Conservation (phyloP, 2,113 vertebrate species). For the Alaudala cheleensis region DNA sequence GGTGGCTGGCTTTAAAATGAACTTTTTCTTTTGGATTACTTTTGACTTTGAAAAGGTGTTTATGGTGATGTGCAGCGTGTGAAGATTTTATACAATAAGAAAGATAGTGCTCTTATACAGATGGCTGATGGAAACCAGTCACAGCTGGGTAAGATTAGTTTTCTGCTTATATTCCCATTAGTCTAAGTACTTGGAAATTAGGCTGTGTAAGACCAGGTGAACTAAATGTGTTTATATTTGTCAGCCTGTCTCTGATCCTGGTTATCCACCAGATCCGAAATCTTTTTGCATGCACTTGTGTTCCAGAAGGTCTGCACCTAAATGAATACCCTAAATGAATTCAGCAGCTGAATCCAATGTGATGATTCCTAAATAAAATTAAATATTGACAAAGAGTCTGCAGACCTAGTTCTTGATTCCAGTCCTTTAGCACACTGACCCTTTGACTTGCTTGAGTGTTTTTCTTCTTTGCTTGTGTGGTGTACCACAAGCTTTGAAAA, state of each 20-base stretch:
- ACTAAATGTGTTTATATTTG: not conserved
- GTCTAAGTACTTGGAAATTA: not conserved
- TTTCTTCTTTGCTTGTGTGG: not conserved
- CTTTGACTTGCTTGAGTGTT: not conserved
- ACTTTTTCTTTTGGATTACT: conserved; percentile 79
- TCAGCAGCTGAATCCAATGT: not conserved
- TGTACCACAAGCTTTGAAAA: not conserved
- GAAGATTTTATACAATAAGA: conserved; percentile 99
- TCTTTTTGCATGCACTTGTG: not conserved
- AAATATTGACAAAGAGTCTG: not conserved
- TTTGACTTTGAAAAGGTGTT: conserved; percentile 91
- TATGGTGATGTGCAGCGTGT: conserved; percentile 98
- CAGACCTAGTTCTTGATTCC: not conserved
- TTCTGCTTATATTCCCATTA: not conserved
- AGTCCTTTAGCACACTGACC: not conserved
- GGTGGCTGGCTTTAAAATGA: conserved; percentile 79
- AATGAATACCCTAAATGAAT: not conserved
- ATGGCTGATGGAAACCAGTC: conserved; percentile 97
- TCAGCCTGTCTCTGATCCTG: not conserved
- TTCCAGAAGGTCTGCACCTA: not conserved
- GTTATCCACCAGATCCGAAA: not conserved
- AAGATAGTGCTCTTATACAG: conserved; percentile 98
- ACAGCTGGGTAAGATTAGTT: conserved; percentile 88
- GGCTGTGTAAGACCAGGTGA: not conserved
- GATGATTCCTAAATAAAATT: not conserved